Conservation (phyloP, 2,888 invertebrate genomes). For the Zaprionus bogoriensis region DNA sequence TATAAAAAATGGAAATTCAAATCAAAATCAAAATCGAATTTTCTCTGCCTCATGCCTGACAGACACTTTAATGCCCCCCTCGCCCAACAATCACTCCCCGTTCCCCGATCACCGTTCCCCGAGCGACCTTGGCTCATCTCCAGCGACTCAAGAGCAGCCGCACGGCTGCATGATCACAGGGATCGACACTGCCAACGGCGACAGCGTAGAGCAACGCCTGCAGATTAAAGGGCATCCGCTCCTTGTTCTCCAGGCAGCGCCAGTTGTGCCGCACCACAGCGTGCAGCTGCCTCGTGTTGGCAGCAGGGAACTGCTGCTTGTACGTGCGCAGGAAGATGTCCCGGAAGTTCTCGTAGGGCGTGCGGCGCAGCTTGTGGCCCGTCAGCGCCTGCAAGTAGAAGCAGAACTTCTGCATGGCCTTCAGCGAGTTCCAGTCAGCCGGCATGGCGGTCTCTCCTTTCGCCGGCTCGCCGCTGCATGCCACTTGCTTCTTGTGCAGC, state of each 20-base stretch:
- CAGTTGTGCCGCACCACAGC: conserved; percentile 20
- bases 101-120: conserved; percentile 8
- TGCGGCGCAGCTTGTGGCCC: conserved; percentile 36
- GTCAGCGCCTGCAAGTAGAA: conserved; percentile 66
- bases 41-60: conserved; percentile 23
- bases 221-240: conserved; percentile 64
- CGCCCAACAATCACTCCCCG: neutral
- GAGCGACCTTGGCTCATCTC: conserved; percentile 25
- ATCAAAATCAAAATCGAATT: conserved; percentile 41
- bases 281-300: neutral
- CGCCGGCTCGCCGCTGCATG: neutral
- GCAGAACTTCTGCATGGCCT: conserved; percentile 41
- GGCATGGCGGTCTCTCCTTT: neutral
- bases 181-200: conserved; percentile 52
- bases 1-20: conserved; percentile 53
- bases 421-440: conserved; percentile 43
- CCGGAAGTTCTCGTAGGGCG: conserved; percentile 66
- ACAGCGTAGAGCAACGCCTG: conserved; percentile 63
- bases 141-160: conserved; percentile 44
- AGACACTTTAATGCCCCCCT: conserved; percentile 38
- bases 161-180: conserved; percentile 59
- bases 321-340: conserved; percentile 14
- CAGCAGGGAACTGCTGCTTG: neutral
- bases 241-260: conserved; percentile 30
- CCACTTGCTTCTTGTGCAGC: neutral